Percentiles rank a stretch among this genome's conserved stretches.
These are phyloP conservation scores for Bucorvus abyssinicus DNA, from an alignment of 2,797 vertebrate genomes.

Conservation along the genomic window DNA sequence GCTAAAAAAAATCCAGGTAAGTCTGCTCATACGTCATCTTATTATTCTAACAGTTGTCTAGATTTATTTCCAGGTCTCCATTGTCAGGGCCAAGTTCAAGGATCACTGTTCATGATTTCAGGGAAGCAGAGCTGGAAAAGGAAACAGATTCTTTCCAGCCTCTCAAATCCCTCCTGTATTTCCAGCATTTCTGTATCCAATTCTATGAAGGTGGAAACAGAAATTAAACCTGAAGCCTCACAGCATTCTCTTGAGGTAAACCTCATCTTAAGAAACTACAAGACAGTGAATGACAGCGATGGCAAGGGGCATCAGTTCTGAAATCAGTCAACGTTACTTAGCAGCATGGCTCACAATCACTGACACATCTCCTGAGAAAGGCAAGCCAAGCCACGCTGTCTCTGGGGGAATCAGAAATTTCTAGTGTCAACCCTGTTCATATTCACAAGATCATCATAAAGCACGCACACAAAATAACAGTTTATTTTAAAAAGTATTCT, in stretches of 20 bases:
- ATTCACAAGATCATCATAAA: neutral
- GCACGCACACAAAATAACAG: neutral
- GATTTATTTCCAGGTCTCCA: neutral
- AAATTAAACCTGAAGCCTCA: neutral
- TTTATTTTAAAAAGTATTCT: neutral
- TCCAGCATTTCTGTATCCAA: rapidly evolving
- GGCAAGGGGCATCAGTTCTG: neutral
- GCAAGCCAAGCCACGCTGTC: neutral
- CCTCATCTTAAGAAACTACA: neutral
- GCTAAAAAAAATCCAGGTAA: neutral
- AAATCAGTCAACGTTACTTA: neutral
- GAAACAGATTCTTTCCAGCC: neutral
- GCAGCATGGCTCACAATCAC: neutral
- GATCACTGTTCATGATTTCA: neutral
- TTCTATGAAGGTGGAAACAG: neutral
- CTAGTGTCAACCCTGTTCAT: rapidly evolving
- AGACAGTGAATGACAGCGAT: neutral
- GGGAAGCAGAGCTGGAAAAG: neutral
- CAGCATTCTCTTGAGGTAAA: neutral
- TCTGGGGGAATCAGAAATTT: rapidly evolving
- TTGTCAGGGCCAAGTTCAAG: neutral
- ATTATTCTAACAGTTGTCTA: neutral
- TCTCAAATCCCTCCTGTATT: neutral
- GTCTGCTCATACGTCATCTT: rapidly evolving
- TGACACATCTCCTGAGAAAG: neutral